Base-by-base conservation (phyloP, 2,888 invertebrate genomes). In the Stenchaetothrips biformis region DNA sequence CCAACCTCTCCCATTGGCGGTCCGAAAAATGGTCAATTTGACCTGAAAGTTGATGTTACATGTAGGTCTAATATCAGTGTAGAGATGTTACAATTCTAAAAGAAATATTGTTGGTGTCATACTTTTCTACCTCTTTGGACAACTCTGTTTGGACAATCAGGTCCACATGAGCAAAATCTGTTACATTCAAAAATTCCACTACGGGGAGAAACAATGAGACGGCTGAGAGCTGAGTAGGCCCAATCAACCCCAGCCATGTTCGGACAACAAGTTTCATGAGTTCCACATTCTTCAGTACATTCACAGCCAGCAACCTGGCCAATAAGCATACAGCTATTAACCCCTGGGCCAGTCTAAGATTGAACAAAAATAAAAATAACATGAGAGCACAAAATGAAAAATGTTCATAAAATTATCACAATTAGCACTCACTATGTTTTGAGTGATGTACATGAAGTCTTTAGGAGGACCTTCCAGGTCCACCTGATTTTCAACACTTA, bases 141-240 rank as follows among this genome's bases (percentile, higher is more conserved):
- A 0, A 74, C 67, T 74, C 67, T 74, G 11, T 74, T 74, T 25
- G 67, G 67, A 74, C 67, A 74, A 25, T 74, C 67, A 21, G 67
- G 67, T 6, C 67, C 67, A 74, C 67, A 74, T 74, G 67, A 74
- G 67, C 67, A 74, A 74, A 74, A 74, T 11, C 67, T 74, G 67
- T 74, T 74, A 25, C 67, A 74, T 74, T 74, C 67, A 74, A 74
- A 74, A 9, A 74, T 74, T 2, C 67, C 67, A 21, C 67, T 74
- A 2, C 67, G 67, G 25, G 67, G 67, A 11, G 67, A 74, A 8
- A 74, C 67, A 74, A 74, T 74, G 4, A 74, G 25, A 74, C 67
- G 67, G 7, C 67, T 74, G 11, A 11, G 7, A 25, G 67, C 67
- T 74, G 67, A 74, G 25, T 74, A 74, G 2, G 67, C 67, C 67